Percentiles rank a stretch among this genome's conserved stretches.
These are phyloP conservation scores for Hartigia nigra DNA, from an alignment of 2,888 invertebrate species.

Conservation along the genomic window DNA sequence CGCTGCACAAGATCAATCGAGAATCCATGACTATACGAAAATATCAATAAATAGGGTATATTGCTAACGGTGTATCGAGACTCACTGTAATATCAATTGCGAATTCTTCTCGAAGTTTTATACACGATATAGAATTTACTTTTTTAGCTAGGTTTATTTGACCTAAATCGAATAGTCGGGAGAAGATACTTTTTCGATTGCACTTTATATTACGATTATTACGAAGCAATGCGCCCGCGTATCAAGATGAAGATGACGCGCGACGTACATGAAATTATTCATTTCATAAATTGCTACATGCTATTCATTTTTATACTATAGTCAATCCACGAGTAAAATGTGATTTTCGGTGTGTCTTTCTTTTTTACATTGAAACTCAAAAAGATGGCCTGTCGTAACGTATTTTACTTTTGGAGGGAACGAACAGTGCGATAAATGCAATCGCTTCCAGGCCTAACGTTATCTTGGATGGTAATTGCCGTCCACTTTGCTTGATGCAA, in stretches of 20 bases:
- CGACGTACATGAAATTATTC: background rate
- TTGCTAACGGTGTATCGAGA: background rate
- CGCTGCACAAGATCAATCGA: too few species aligned
- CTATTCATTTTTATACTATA: background rate
- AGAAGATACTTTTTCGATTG: background rate
- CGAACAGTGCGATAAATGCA: background rate
- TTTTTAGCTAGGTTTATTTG: background rate
- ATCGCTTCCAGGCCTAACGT: background rate
- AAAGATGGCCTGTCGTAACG: background rate
- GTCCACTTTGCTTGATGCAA: background rate
- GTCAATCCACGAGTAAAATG: background rate
- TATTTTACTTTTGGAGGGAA: background rate
- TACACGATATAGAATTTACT: background rate
- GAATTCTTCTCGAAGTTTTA: background rate
- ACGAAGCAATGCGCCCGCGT: background rate
- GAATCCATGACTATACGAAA: background rate
- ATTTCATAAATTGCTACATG: background rate
- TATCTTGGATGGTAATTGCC: background rate
- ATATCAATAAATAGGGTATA: background rate
- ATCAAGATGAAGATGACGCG: background rate
- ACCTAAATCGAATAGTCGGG: background rate
- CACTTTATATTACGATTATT: background rate
- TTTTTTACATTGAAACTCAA: background rate
- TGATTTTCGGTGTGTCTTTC: background rate
- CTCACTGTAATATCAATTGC: background rate